Evolutionary conservation across 2,113 vertebrate genomes (phyloP).

Genomic region (Pelobates fuscus): DNA sequence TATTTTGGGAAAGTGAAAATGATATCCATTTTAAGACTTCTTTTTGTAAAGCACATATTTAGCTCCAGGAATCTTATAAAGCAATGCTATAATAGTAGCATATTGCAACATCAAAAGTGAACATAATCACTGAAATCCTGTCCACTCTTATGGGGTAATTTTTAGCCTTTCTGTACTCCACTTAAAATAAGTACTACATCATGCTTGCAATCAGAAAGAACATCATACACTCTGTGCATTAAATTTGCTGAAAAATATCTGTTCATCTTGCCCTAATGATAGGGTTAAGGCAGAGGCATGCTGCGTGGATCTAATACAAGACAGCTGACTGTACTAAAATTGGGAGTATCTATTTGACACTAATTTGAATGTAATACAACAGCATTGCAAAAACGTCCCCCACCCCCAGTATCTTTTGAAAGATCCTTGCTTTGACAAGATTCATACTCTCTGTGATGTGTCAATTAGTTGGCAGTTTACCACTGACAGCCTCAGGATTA

Average conservation of each 20-base stretch:
- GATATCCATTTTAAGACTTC: background rate
- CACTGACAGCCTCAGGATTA: slow-evolving; percentile 52
- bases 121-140: slow-evolving; percentile 14
- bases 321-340: slow-evolving; percentile 44
- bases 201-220: slow-evolving; percentile 11
- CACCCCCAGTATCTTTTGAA: slow-evolving; percentile 46
- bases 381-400: slow-evolving; percentile 42
- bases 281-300: slow-evolving; percentile 18
- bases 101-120: slow-evolving; percentile 16
- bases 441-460: slow-evolving; percentile 51
- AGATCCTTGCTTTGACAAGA: slow-evolving; percentile 52
- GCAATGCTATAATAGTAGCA: background rate
- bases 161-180: slow-evolving; percentile 18
- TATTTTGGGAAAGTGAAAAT: background rate
- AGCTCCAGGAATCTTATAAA: background rate
- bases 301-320: slow-evolving; percentile 41
- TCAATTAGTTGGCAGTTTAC: slow-evolving; percentile 52
- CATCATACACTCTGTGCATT: slow-evolving; percentile 10
- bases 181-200: slow-evolving; percentile 22
- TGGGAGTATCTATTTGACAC: slow-evolving; percentile 47
- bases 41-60: slow-evolving; percentile 16
- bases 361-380: slow-evolving; percentile 51
- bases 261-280: slow-evolving; percentile 27
- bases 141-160: slow-evolving; percentile 16
- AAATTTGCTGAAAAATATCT: slow-evolving; percentile 41